Percentiles rank a stretch among this genome's conserved stretches.
phyloP scores from a whole-genome alignment of 1,140 invertebrate species.

The Drosophila lacteicornis region DNA sequence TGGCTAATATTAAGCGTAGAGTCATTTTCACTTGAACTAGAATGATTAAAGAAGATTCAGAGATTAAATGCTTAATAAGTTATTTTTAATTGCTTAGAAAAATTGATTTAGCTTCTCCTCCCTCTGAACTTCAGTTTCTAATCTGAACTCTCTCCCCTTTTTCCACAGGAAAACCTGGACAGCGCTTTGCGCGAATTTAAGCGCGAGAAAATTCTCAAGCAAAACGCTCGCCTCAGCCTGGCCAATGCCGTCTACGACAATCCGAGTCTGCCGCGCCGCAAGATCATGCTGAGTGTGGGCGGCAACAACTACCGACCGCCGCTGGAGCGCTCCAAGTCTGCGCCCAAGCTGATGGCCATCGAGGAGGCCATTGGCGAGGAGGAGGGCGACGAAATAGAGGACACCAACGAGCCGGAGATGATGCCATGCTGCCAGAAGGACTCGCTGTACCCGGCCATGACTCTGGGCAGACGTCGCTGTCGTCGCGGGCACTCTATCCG shows the following conservation, averaged over 20 bases:
- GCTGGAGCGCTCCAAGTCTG: conserved; percentile 96
- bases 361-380: conserved; percentile 95
- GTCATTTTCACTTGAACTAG: not conserved
- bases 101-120: not conserved
- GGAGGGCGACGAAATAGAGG: conserved; percentile 88
- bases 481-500: conserved; percentile 80
- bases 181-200: conserved; percentile 97
- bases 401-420: conserved; percentile 84
- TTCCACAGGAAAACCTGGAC: conserved; percentile 87
- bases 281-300: conserved; percentile 92
- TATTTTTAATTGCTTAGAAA: not conserved
- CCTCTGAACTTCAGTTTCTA: not conserved
- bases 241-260: conserved; percentile 95
- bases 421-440: conserved; percentile 84
- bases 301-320: conserved; percentile 95
- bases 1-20: not conserved
- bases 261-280: conserved; percentile 91
- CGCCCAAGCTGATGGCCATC: conserved; percentile 96
- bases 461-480: conserved; percentile 84
- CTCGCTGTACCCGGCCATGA: conserved; percentile 85
- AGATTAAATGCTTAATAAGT: not conserved
- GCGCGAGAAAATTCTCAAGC: conserved; percentile 95
- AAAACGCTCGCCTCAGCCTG: conserved; percentile 96
- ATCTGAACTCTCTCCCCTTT: not conserved
- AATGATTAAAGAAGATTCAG: not conserved